Base-by-base conservation (phyloP, 2,113 vertebrate genomes). In the Microcebus jonahi region DNA sequence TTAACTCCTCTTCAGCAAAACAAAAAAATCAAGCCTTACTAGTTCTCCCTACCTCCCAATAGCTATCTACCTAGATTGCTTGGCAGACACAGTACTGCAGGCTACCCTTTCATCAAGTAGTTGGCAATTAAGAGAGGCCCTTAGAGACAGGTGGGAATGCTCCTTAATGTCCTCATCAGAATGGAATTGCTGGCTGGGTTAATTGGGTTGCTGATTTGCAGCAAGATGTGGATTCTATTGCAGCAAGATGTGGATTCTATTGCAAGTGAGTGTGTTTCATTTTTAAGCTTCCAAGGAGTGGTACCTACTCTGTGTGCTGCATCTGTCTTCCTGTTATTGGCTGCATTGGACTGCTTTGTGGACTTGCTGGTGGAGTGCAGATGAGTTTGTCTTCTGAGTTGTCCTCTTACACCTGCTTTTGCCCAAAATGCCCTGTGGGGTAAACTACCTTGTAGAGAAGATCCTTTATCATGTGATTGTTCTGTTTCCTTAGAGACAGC, bases 401-500 rank as follows among this genome's bases (percentile, higher is more conserved):
- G 77, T 14, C 8, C 48, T 1, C 63, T 18, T 15, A 4, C 55
- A 45, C 97, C 77, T 71, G 8, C 39, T 25, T 61, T 95, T 23
- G 10, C 55, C 86, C 17, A 1, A 13, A 57, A 25, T 83, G 0
- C 77, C 63, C 34, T 82, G 53, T 6, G 48, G 36, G 90, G 7
- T 92, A 45, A 48, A 57, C 3, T 45, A 14, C 93, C 89, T 71
- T 39, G 61, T 34, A 71, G 81, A 50, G 90, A 95, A 90, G 98
- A 98, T 98, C 98, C 97, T 31, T 91, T 86, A 82, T 98, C 98
- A 99, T 83, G 98, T 99, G 99, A 98, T 96, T 31, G 82, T 92
- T 50, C 98, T 97, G 99, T 99, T 99, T 99, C 99, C 99, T 98
- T 99, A 98, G 99, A 98, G 99, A 99, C 99, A 97, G 97, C 98